A percentile compares a stretch with the other conserved stretches of the same genome.
Conservation (phyloP, 1,140 invertebrate genomes). For the Diprion similis region DNA sequence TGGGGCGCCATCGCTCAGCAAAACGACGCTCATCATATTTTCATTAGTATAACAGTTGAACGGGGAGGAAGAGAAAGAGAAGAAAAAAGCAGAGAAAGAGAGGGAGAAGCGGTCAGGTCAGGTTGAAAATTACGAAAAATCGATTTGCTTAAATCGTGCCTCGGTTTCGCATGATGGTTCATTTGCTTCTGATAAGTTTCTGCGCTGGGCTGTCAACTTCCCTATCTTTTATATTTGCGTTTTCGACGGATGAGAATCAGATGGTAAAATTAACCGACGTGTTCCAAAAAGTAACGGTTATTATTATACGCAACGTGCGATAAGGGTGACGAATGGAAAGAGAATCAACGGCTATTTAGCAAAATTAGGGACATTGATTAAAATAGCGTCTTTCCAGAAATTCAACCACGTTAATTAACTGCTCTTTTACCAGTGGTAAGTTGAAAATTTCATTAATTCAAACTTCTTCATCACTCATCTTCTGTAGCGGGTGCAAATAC, state of each 20-base stretch:
- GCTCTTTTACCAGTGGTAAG: not conserved
- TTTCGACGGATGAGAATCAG: too few species aligned
- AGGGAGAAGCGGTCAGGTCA: not conserved
- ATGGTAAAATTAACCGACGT: too few species aligned
- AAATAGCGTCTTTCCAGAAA: not conserved
- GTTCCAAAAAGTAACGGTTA: too few species aligned
- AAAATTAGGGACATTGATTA: slow-evolving; percentile 1
- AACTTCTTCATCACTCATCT: too few species aligned
- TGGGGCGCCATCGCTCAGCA: slow-evolving; percentile 38
- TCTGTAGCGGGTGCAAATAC: too few species aligned
- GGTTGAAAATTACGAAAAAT: slow-evolving; percentile 6
- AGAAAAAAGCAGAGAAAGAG: not conserved
- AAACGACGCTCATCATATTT: slow-evolving; percentile 45
- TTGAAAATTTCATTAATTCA: too few species aligned
- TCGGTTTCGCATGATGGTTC: not conserved
- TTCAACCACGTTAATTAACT: not conserved
- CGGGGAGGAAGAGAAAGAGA: not conserved
- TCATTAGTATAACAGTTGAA: slow-evolving; percentile 36
- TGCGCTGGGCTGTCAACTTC: too few species aligned
- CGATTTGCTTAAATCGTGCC: not conserved
- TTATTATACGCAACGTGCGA: too few species aligned
- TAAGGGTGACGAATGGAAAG: not conserved
- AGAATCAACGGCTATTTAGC: not conserved
- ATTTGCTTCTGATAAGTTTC: not conserved
- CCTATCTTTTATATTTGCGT: too few species aligned